Percentiles rank a stretch among this genome's conserved stretches.
These are phyloP conservation scores for Drosophila paranaensis DNA, from an alignment of 2,888 invertebrate species.

Conservation along the genomic window DNA sequence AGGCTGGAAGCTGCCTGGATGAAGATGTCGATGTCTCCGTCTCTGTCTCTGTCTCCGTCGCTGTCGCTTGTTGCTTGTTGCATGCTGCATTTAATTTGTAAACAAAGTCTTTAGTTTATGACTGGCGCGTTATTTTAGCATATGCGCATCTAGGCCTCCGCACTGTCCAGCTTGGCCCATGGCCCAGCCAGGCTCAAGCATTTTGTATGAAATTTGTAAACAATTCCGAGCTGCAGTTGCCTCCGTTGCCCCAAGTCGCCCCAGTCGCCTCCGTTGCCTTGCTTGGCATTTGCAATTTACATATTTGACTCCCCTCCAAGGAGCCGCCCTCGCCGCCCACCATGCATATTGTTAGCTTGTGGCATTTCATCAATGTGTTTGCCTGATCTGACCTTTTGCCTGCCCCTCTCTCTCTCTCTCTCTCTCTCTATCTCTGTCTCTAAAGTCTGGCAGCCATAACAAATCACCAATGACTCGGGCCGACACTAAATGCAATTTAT, in stretches of 20 bases:
- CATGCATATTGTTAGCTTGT: constrained; percentile 41
- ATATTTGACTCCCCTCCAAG: constrained; percentile 25
- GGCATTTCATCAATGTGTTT: constrained; percentile 71
- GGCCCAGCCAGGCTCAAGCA: constrained; percentile 22
- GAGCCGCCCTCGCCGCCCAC: neutral
- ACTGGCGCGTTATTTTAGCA: constrained; percentile 77
- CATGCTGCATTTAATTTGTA: constrained; percentile 81
- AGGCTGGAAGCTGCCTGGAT: constrained; percentile 47
- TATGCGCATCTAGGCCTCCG: constrained; percentile 55
- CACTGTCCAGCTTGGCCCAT: constrained; percentile 28
- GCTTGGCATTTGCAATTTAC: constrained; percentile 43
- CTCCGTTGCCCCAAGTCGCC: constrained; percentile 14
- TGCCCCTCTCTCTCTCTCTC: neutral
- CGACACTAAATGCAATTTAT: constrained; percentile 79
- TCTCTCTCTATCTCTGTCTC: neutral
- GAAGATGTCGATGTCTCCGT: constrained; percentile 60
- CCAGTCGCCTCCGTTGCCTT: constrained; percentile 8
- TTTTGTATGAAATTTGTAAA: constrained; percentile 79
- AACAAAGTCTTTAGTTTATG: constrained; percentile 82
- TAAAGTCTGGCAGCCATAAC: constrained; percentile 65
- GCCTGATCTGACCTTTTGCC: constrained; percentile 53
- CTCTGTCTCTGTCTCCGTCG: constrained; percentile 19
- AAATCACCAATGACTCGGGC: constrained; percentile 74
- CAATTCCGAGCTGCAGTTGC: constrained; percentile 57
- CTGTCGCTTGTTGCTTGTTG: constrained; percentile 60